phyloP scores from a whole-genome alignment of 2,888 invertebrate genomes.

The Sisyra nigra region DNA sequence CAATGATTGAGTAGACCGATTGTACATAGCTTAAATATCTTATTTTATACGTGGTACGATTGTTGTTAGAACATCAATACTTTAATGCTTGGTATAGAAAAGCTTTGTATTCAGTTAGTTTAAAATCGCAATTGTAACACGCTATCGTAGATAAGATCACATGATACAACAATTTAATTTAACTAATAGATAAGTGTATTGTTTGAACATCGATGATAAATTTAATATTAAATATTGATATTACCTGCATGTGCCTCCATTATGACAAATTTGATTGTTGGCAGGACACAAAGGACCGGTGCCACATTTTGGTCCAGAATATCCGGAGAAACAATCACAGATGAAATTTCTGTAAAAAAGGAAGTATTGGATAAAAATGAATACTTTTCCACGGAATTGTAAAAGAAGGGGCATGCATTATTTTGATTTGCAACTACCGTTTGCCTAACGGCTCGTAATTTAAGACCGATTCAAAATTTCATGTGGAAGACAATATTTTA shows the following conservation, averaged over 20 bases:
- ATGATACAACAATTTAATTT: no score
- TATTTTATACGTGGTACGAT: not conserved
- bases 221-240: constrained; percentile 14
- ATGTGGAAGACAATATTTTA: no score
- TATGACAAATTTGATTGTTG: constrained; percentile 52
- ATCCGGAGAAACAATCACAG: constrained; percentile 69
- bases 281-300: constrained; percentile 64
- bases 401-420: no score
- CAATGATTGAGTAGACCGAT: no score
- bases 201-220: no score
- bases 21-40: not conserved
- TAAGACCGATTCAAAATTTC: no score
- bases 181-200: no score
- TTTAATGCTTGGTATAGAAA: not conserved
- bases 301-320: constrained; percentile 63
- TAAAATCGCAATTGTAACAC: no score
- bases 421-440: no score
- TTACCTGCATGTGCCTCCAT: constrained; percentile 77
- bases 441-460: no score
- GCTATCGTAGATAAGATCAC: no score
- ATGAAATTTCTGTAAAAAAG: constrained; percentile 46
- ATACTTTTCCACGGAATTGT: no score
- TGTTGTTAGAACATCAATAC: not conserved
- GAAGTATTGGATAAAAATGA: constrained; percentile 9
- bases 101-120: not conserved